Evolutionary conservation across 2,888 invertebrate species (phyloP), one percentile per base, ranked within the genome.

Genomic region (Orthonevra nobilis): DNA sequence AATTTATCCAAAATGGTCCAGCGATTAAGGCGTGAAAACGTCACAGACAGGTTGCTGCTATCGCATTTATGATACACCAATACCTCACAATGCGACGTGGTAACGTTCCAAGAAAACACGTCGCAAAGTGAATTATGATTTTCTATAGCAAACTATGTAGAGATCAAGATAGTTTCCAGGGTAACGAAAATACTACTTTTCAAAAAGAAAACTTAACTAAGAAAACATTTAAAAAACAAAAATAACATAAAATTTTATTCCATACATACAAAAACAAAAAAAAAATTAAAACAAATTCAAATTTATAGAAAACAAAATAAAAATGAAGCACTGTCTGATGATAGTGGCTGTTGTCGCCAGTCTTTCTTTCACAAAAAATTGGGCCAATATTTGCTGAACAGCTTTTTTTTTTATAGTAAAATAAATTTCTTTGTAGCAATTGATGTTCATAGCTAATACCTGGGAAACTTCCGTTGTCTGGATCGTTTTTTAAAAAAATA

Each of bases 111-210:
- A 26, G 6, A 26, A 26, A 26, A 26, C 3, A 3, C 3, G 4
- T 5, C 26, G 26, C 26, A 26, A 26, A 26, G 26, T 26, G 26
- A 26, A 26, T 26, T 26, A 26, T 5, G 26, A 26, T 26, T 26
- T 26, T 26, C 26, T 26, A 26, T 26, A 26, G 26, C 26, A 26
- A 26, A 26, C 26, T 26, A 26, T 26, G 26, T 26, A 26, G 6
- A 26, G 26, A 26, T 26, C 26, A 26, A 26, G 26, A 26, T 26
- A 26, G 26, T 3, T 26, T 26, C 3, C 26, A 26, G 26, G 26
- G 26, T 26, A 5, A 34, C 36, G 36, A 34, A 34, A 34, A 34
- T 34, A 34, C 36, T n/a, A n/a, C n/a, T n/a, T n/a, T n/a, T n/a
- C n/a, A n/a, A n/a, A n/a, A n/a, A n/a, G n/a, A n/a, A n/a, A 10